phyloP scores from a whole-genome alignment of 1,140 invertebrate species.

The Ericerus pela region DNA sequence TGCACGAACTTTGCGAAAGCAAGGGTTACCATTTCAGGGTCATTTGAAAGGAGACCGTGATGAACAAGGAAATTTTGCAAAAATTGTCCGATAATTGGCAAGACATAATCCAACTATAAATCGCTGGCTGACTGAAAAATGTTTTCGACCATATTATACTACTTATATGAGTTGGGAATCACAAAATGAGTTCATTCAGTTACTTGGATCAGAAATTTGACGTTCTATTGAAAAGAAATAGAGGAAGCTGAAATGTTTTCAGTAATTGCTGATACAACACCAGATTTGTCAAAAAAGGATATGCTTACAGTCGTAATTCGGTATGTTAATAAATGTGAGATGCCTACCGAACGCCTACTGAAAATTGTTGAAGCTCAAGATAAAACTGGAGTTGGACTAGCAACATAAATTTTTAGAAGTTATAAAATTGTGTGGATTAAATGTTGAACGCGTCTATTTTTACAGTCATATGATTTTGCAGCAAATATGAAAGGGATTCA shows the following conservation, averaged over 20 bases:
- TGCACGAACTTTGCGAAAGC: too few species aligned
- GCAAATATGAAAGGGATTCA: conserved; percentile 1
- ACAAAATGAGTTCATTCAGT: conserved; percentile 7
- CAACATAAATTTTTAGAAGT: not conserved
- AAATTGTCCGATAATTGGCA: too few species aligned
- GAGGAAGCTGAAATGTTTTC: not conserved
- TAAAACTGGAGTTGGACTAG: conserved; percentile 11
- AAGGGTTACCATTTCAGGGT: too few species aligned
- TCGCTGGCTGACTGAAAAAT: not conserved
- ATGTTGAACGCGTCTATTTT: not conserved
- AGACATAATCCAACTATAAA: conserved; percentile 1
- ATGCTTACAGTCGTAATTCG: not conserved
- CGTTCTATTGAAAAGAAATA: not conserved
- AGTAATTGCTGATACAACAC: not conserved
- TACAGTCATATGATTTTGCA: conserved; percentile 12
- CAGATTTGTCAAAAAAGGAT: not conserved
- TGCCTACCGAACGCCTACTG: not conserved
- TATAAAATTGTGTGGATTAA: not conserved
- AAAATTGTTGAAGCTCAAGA: not conserved
- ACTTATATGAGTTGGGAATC: conserved; percentile 11
- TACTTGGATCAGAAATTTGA: not conserved
- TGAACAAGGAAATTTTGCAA: too few species aligned
- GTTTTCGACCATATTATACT: not conserved
- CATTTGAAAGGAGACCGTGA: too few species aligned
- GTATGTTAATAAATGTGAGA: not conserved